Percentiles rank a stretch among this genome's conserved stretches.
Evolutionary conservation across 2,888 invertebrate genomes (phyloP).

Genomic region (Oligia strigilis): DNA sequence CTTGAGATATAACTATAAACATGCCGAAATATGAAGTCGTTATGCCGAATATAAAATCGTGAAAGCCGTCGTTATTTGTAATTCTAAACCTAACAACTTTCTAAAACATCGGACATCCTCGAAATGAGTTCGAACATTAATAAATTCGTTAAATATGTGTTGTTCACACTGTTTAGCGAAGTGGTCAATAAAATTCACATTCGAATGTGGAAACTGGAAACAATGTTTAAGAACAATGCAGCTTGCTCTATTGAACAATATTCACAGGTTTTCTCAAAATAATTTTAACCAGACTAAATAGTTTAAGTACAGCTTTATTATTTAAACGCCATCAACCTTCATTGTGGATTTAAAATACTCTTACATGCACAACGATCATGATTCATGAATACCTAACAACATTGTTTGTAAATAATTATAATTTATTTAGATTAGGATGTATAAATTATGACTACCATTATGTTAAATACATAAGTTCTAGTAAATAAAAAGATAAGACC

Average conservation of each 20-base stretch:
- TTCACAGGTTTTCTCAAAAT: neutral
- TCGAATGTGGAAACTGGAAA: conserved; percentile 22
- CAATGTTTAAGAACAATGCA: conserved; percentile 11
- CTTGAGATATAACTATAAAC: conserved; percentile 52
- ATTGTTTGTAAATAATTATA: neutral
- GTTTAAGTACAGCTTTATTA: neutral
- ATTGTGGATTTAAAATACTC: conserved; percentile 1
- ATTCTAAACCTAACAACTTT: conserved; percentile 71
- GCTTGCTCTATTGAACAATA: neutral
- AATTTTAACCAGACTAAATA: neutral
- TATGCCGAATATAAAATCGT: conserved; percentile 60
- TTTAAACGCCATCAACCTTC: neutral
- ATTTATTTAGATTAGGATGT: conserved; percentile 27
- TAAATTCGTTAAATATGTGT: conserved; percentile 51
- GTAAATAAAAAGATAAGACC: neutral
- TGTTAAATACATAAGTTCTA: neutral
- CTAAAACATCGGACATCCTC: conserved; percentile 67
- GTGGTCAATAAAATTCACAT: conserved; percentile 33
- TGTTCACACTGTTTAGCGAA: conserved; percentile 29
- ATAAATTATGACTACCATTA: conserved; percentile 13
- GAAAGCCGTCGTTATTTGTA: conserved; percentile 60
- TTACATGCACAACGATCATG: neutral
- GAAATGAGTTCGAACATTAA: conserved; percentile 57
- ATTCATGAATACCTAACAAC: conserved; percentile 7
- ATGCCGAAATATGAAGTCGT: conserved; percentile 50